Evolutionary conservation across 2,888 invertebrate genomes (phyloP), one percentile per base, ranked within the genome.

Genomic region (Lumbricus terrestris): DNA sequence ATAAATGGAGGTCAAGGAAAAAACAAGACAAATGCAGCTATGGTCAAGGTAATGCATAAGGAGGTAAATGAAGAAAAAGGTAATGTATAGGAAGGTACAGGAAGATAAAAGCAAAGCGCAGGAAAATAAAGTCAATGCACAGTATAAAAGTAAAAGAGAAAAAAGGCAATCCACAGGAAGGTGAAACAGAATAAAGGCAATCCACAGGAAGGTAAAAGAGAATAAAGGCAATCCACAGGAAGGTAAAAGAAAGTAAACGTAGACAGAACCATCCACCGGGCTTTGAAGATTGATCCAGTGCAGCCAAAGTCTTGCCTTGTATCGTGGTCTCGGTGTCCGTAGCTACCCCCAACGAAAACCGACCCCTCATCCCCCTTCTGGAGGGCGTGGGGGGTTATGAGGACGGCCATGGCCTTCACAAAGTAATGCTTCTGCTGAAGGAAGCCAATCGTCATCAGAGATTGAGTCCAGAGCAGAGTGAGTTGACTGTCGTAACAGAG

Each of bases 271-370:
- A 23, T 47, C 47, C n/a, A n/a, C n/a, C n/a, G n/a, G n/a, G 4
- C 11, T 47, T 18, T n/a, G n/a, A n/a, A n/a, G 18, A 18, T 18
- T 47, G 47, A 47, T 3, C 16, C 18, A 47, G 16, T 23, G 47
- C 47, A 47, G 47, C 47, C 2, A 47, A 90, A 47, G 33, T 15
- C 40, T 33, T 54, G 40, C 89, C 47, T 88, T 20, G 82, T 35
- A n/a, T 82, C 42, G 88, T 93, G 93, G 18, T 91, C 91, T 90
- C 91, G 92, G 91, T 94, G 94, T 29, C 92, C 92, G 91, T 93
- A 94, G 90, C 93, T 94, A 42, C 94, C 94, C 47, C 94, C 94
- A 18, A 94, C 92, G 35, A 94, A 93, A 15, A 94, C 91, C 40
- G 94, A 91, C 0, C 94, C 94, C 33, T 92, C 91, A 83, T 94